Base-by-base conservation (phyloP, 2,113 vertebrate genomes). In the Catagonus wagneri region DNA sequence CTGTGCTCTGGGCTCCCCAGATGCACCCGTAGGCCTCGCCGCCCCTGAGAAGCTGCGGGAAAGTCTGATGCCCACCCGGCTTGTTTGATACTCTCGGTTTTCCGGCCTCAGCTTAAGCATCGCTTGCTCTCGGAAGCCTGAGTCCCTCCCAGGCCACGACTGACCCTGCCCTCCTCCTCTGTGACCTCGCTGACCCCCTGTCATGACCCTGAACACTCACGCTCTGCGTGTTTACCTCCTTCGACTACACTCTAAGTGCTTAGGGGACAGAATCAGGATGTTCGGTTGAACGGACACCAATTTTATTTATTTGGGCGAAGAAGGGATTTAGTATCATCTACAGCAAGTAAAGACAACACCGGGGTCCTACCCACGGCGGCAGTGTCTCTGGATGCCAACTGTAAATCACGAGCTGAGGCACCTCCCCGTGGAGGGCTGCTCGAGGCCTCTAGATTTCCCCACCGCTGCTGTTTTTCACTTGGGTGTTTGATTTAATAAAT, bases 401-500 rank as follows among this genome's bases (percentile, higher is more conserved):
- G 34, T 54, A 56, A 29, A 50, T 12, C 80, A 61, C 2, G 71
- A 79, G 23, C 84, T 29, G 10, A 27, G 50, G 87, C 1, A 2
- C 44, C n/a, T 34, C 15, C 66, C 36, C 17, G 39, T 0, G 25
- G 0, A 16, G 14, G 15, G 36, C 19, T n/a, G 50, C 34, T 23
- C 4, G 66, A 17, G 27, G 2, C 68, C 11, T 13, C 56, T 50
- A 7, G 15, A 20, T 12, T 50, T 25, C 13, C 12, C 39, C 14
- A n/a, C 23, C 3, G 17, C 39, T 2, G 25, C 66, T 20, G n/a
- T 10, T 14, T 25, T 56, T 19, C 50, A n/a, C 56, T 2, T 2
- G 20, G 29, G 39, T 7, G 25, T 19, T 7, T 6, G 8, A 1
- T 16, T 7, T 6, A 11, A 1, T 12, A n/a, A 20, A 12, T 4